phyloP scores from a whole-genome alignment of 1,140 invertebrate genomes.

The Drosophila mauritiana region DNA sequence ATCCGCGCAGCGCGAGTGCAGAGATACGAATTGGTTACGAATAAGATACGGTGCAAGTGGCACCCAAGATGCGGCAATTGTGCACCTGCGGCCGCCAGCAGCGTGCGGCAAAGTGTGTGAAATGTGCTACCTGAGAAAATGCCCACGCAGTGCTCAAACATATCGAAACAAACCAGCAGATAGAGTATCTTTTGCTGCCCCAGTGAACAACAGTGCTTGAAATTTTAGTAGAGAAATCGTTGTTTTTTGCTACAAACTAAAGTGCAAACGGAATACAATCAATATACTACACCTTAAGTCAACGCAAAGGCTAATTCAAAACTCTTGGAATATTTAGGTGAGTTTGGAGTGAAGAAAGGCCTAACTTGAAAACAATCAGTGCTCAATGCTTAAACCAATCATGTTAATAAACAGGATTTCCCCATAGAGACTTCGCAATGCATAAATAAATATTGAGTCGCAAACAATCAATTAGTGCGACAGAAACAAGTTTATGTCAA shows the following conservation, averaged over 20 bases:
- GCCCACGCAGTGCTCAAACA: conserved; percentile 36
- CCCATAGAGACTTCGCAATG: background rate
- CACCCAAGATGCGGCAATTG: conserved; percentile 62
- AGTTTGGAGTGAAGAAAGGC: conserved; percentile 9
- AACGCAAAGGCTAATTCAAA: conserved; percentile 13
- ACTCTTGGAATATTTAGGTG: conserved; percentile 9
- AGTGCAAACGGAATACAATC: conserved; percentile 37
- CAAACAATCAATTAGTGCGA: too few species aligned
- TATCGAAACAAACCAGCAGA: conserved; percentile 59
- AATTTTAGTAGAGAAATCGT: conserved; percentile 19
- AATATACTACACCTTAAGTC: conserved; percentile 7
- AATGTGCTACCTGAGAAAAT: conserved; percentile 35
- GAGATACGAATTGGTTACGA: conserved; percentile 14
- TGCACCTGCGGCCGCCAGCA: conserved; percentile 52
- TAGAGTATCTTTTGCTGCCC: conserved; percentile 21
- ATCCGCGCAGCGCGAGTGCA: conserved; percentile 31
- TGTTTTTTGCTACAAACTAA: background rate
- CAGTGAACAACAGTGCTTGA: conserved; percentile 23
- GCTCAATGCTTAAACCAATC: background rate
- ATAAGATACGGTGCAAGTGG: conserved; percentile 1
- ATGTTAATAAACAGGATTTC: conserved; percentile 17
- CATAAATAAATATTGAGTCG: too few species aligned
- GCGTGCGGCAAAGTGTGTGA: conserved; percentile 48
- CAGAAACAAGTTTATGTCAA: too few species aligned
- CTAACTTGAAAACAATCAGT: background rate